Evolutionary conservation across 2,888 invertebrate genomes (phyloP), one percentile per base, ranked within the genome.

Genomic region (Parnassius orleans): DNA sequence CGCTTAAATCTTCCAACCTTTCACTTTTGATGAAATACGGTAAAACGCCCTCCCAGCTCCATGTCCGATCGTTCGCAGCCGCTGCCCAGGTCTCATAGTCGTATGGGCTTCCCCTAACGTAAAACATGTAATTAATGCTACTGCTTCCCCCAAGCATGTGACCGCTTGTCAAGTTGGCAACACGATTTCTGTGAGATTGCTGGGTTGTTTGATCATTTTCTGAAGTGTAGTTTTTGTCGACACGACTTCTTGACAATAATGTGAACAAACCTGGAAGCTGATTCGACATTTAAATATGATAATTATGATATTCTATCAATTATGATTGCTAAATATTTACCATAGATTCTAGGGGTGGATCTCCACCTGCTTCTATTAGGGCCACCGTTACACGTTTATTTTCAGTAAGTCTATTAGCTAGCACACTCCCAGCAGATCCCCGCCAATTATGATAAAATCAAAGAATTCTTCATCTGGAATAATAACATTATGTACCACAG

Each of bases 371-470:
- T 80, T 95, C 95, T 5, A 95, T 82, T 0, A 95, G 86, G 0
- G 95, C 79, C 0, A 94, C 75, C 9, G 63, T 70, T 51, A 68
- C 71, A 9, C 69, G 67, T 14, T 66, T 64, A 15, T 72, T 68
- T 64, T 77, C 76, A 3, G 69, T 68, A 9, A 78, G 68, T 24
- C 77, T 65, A 56, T 68, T 72, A 0, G 79, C 75, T 9, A 78
- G 60, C 9, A 77, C 72, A 56, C 72, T 66, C 14, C 78, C 79
- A 1, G 76, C 72, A 0, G 95, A 94, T 0, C 95, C 0, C 94
- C 95, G 0, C 95, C 95, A 0, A 95, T 93, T 10, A 95, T 86
- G 57, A 95, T 93, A 69, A 94, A 96, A 75, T 95, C 95, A 72
- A 69, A 78, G 0, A 46, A 46, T 0, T 64, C 70, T 10, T 70